Conservation (phyloP, 2,888 invertebrate genomes). For the Rugalucina vietnamica region DNA sequence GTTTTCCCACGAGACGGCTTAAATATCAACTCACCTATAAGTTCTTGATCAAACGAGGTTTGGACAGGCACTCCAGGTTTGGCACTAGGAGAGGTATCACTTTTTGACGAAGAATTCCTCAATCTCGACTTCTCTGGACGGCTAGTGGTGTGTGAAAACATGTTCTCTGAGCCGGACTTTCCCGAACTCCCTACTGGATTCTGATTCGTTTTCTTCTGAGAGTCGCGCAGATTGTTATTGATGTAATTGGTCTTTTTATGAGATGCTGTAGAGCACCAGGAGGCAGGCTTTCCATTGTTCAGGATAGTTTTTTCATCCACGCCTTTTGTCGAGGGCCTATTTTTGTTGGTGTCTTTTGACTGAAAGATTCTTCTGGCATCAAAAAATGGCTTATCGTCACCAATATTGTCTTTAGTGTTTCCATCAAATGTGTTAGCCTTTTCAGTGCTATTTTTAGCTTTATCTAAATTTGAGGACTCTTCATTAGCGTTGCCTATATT, state of each 20-base stretch:
- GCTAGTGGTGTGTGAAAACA: slow-evolving; percentile 34
- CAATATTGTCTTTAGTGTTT: slow-evolving; percentile 31
- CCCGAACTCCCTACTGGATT: slow-evolving; percentile 41
- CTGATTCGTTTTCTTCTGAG: slow-evolving; percentile 70
- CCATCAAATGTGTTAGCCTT: slow-evolving; percentile 53
- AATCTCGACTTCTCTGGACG: slow-evolving; percentile 44
- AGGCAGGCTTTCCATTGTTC: slow-evolving; percentile 79
- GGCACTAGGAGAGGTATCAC: slow-evolving; percentile 31
- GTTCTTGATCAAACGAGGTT: slow-evolving; percentile 73
- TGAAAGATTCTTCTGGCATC: slow-evolving; percentile 79
- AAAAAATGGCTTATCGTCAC: slow-evolving; percentile 72
- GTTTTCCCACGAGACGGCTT: no score
- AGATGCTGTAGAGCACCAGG: slow-evolving; percentile 67
- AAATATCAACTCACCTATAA: slow-evolving; percentile 70
- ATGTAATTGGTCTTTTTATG: slow-evolving; percentile 79
- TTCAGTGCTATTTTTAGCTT: slow-evolving; percentile 42
- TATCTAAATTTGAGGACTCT: slow-evolving; percentile 43
- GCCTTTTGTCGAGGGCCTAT: slow-evolving; percentile 41
- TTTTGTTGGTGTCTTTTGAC: slow-evolving; percentile 66
- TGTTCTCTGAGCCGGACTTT: slow-evolving; percentile 30
- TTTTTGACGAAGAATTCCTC: slow-evolving; percentile 28
- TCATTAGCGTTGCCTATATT: slow-evolving; percentile 41
- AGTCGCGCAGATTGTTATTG: slow-evolving; percentile 79
- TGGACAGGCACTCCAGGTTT: slow-evolving; percentile 65
- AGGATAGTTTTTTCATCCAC: slow-evolving; percentile 63